Conservation (phyloP, 23 tunicate species). For the Trididemnum nubilum region DNA sequence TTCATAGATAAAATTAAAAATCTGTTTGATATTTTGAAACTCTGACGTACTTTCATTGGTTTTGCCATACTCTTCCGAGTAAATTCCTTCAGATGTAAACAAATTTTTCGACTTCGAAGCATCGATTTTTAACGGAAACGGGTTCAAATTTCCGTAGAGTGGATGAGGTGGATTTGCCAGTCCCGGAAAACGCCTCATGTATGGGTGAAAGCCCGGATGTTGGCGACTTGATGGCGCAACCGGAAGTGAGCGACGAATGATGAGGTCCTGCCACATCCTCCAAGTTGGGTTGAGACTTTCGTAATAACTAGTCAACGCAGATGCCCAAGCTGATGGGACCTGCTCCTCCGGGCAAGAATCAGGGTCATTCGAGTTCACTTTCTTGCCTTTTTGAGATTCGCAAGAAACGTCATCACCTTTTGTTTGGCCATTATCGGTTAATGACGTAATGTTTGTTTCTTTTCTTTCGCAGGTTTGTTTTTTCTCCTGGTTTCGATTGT, state of each 20-base stretch:
- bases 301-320: constrained; percentile 22
- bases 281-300: constrained; percentile 40
- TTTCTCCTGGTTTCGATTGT: background rate
- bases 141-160: background rate
- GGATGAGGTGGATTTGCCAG: background rate
- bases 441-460: background rate
- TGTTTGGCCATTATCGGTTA: background rate
- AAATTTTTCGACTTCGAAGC: background rate
- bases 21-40: too few relatives aligned
- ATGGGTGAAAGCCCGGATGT: constrained; percentile 17
- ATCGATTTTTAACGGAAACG: constrained; percentile 1
- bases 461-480: background rate
- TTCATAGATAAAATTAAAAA: too few relatives aligned
- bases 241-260: background rate
- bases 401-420: background rate
- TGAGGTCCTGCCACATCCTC: constrained; percentile 53
- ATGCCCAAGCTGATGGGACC: constrained; percentile 4
- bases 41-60: background rate
- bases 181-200: background rate
- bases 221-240: background rate
- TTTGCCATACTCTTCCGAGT: background rate
- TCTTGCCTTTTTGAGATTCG: background rate
- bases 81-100: too few relatives aligned
- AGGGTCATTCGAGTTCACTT: background rate
- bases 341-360: background rate